Conservation (phyloP, 2,113 vertebrate genomes). For the Pycnonotus jocosus region DNA sequence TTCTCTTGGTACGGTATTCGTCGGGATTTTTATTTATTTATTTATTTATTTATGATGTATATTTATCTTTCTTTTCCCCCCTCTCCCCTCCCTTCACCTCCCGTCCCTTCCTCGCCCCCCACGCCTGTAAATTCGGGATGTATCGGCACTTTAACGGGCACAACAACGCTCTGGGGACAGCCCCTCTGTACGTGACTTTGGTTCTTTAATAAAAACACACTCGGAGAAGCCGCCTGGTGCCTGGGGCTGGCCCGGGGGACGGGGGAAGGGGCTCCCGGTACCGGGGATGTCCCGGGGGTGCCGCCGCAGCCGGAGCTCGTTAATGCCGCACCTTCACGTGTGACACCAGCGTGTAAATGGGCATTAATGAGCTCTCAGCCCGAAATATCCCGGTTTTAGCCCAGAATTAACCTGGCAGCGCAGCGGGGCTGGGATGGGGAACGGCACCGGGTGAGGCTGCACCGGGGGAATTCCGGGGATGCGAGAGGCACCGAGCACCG, state of each 20-base stretch:
- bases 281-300: background rate
- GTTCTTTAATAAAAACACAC: conserved; percentile 74
- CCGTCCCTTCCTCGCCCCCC: background rate
- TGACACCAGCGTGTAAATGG: conserved; percentile 40
- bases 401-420: too few relatives aligned
- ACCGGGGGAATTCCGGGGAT: too few relatives aligned
- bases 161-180: conserved; percentile 56
- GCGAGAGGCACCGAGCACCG: too few relatives aligned
- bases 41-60: conserved; percentile 68
- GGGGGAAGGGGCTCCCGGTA: too few relatives aligned
- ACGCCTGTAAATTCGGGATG: conserved; percentile 42
- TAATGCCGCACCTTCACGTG: background rate
- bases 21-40: conserved; percentile 61
- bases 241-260: background rate
- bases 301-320: too few relatives aligned
- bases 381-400: too few relatives aligned
- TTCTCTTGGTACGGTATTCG: conserved; percentile 76
- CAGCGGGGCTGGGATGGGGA: too few relatives aligned
- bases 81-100: background rate
- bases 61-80: conserved; percentile 27
- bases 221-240: background rate
- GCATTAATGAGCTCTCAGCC: conserved; percentile 24
- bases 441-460: too few relatives aligned
- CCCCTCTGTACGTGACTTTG: conserved; percentile 63
- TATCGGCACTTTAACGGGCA: conserved; percentile 77